Evolutionary conservation across 2,888 invertebrate genomes (phyloP), one percentile per base, ranked within the genome.

Genomic region (Eristalinus sepulchralis): DNA sequence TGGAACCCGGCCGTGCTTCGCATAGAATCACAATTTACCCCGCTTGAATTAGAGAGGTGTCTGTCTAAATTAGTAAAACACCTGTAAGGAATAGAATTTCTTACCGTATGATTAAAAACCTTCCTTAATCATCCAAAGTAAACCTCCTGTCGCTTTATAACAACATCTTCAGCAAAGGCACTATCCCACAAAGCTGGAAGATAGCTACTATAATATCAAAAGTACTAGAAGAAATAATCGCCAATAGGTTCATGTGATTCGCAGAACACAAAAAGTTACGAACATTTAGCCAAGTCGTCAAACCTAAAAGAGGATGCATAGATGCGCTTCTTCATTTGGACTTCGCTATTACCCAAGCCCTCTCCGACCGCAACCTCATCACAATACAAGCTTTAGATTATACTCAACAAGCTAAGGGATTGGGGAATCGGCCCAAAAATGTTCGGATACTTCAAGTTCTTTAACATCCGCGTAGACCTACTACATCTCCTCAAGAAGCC

Each of bases 351-450:
- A 8, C 20, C 33, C 31, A 53, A 11, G 33, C 31, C 67, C 67
- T 67, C 31, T 67, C 67, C 31, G 67, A 13, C 13, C 39, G 39
- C n/a, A 66, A 66, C 55, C 53, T 17, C 17, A 55, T 20, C 6
- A 6, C 11, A 47, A n/a, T 59, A 27, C 62, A 34, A 31, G 34
- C 33, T 17, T 20, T 62, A 33, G 33, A 33, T 33, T n/a, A 33
- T 24, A 8, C 13, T 10, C 36, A 36, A 36, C 36, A 13, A 36
- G 36, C 36, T 13, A 36, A 11, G 13, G 36, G 36, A 13, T 36
- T 11, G 13, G 2, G 36, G 27, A 27, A 27, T 27, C 27, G 27
- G 27, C 27, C 27, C 27, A 27, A 27, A 27, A 5, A 27, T 27
- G 27, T 27, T 27, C 27, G 27, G 27, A 27, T 27, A 27, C 27